Base-by-base conservation (phyloP, 2,888 invertebrate genomes). In the Sericinus montela region DNA sequence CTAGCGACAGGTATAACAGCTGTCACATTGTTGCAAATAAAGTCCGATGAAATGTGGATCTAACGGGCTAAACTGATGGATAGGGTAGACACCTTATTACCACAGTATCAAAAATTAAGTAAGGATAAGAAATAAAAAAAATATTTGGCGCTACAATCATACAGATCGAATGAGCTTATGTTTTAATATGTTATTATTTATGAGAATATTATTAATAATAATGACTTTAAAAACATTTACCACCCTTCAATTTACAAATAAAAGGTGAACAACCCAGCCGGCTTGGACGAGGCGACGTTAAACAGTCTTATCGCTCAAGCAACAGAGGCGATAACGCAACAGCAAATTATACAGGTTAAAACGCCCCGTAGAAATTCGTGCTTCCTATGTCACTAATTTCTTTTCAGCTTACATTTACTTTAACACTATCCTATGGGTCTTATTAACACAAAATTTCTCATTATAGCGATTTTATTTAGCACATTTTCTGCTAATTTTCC, bases 241-340 rank as follows among this genome's bases (percentile, higher is more conserved):
- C 2, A 15, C 14, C 9, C 14, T 35, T 3, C 13, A 37, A 52
- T 40, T 63, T 55, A 52, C 50, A 14, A 35, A 58, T 46, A 65
- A 67, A 86, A 89, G 89, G 89, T 89, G 63, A 89, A 89, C 85
- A 89, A 89, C 69, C 83, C 89, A 8, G 79, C 78, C 40, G 88
- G 84, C 38, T 65, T 89, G 75, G 89, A 89, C 75, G 89, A 89
- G 70, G 82, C 83, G 61, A 89, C 89, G 58, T 69, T 89, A 68
- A 89, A 87, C 82, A 85, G 74, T 70, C 83, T 89, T 69, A 89
- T 89, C 64, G 72, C 88, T 40, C 89, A 89, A 71, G 89, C 89
- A 62, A 89, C 86, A 71, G 89, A 89, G 75, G 89, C 88, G 71
- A 86, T 89, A 71, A 83, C 84, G 41, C 89, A 89, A 80, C 89